A percentile compares a stretch with the other conserved stretches of the same genome.
Conservation (phyloP, 2,113 vertebrate species). For the Bombycilla garrulus region DNA sequence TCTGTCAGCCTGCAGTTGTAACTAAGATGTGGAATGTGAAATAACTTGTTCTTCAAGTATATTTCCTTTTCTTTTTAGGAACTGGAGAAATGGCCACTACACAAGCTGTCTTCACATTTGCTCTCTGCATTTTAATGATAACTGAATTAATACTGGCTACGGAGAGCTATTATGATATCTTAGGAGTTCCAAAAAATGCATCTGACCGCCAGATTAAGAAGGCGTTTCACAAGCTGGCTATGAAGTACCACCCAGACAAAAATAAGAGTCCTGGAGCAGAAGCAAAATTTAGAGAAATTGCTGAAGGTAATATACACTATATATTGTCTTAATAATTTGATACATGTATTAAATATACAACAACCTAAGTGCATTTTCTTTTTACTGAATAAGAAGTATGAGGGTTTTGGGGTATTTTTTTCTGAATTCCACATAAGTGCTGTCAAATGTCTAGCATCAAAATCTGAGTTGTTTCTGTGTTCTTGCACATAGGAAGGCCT, state of each 20-base stretch:
- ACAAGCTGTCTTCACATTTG: conserved; percentile 84
- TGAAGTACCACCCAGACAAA: conserved; percentile 95
- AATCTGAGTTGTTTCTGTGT: background rate
- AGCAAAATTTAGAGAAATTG: conserved; percentile 92
- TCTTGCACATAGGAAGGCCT: background rate
- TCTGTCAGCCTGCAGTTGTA: background rate
- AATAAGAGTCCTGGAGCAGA: conserved; percentile 94
- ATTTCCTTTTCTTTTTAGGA: conserved; percentile 54
- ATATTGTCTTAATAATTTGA: background rate
- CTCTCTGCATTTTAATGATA: conserved; percentile 91
- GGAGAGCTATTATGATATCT: conserved; percentile 91
- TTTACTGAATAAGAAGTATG: background rate
- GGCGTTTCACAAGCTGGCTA: conserved; percentile 93
- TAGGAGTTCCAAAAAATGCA: conserved; percentile 91
- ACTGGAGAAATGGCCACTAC: conserved; percentile 83
- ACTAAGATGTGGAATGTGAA: background rate
- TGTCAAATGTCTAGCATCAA: background rate
- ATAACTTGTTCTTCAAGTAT: background rate
- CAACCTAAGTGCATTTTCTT: background rate
- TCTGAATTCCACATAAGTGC: background rate
- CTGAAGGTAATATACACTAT: conserved; percentile 81
- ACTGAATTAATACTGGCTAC: conserved; percentile 91
- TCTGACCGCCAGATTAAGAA: conserved; percentile 96
- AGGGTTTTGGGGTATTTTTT: background rate
- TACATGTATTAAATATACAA: background rate